Percentiles rank a stretch among this genome's conserved stretches.
These are phyloP conservation scores for Drosophila pandora DNA, from an alignment of 1,140 invertebrate genomes.

Conservation along the genomic window DNA sequence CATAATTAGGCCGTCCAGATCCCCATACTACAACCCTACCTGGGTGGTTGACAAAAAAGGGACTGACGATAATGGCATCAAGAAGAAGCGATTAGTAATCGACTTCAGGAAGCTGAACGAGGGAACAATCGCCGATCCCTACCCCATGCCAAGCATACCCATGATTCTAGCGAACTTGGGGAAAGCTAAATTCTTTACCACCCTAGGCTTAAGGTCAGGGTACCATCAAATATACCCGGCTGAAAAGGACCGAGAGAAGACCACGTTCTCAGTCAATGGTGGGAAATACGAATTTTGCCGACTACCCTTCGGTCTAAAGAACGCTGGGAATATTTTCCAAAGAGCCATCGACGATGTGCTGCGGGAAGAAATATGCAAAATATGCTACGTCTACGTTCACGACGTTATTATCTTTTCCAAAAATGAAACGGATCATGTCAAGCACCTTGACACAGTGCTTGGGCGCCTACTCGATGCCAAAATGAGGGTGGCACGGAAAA, in stretches of 20 bases:
- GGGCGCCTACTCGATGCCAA: neutral
- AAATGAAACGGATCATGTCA: neutral
- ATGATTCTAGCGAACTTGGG: too few relatives aligned
- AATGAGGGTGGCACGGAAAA: neutral
- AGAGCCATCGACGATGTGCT: conserved; percentile 21
- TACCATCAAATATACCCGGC: conserved; percentile 16
- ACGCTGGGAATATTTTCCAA: conserved; percentile 17
- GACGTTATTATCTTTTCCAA: neutral
- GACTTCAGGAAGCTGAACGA: conserved; percentile 16
- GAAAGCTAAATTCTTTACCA: conserved; percentile 18
- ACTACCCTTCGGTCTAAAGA: conserved; percentile 21
- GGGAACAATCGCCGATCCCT: conserved; percentile 14
- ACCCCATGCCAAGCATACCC: conserved; percentile 13
- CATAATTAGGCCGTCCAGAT: conserved; percentile 1
- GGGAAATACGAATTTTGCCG: conserved; percentile 24
- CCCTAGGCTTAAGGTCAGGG: conserved; percentile 12
- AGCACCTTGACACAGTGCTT: neutral
- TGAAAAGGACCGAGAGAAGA: conserved; percentile 17
- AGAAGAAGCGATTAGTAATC: conserved; percentile 13
- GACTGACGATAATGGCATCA: conserved; percentile 12
- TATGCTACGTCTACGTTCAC: conserved; percentile 3
- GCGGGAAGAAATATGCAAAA: conserved; percentile 2
- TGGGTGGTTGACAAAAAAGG: conserved; percentile 7
- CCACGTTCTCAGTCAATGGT: conserved; percentile 20
- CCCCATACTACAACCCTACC: neutral